A percentile compares a stretch with the other conserved stretches of the same genome.
Evolutionary conservation across 2,113 vertebrate species (phyloP).

Genomic region (Anser brachyrhynchus): DNA sequence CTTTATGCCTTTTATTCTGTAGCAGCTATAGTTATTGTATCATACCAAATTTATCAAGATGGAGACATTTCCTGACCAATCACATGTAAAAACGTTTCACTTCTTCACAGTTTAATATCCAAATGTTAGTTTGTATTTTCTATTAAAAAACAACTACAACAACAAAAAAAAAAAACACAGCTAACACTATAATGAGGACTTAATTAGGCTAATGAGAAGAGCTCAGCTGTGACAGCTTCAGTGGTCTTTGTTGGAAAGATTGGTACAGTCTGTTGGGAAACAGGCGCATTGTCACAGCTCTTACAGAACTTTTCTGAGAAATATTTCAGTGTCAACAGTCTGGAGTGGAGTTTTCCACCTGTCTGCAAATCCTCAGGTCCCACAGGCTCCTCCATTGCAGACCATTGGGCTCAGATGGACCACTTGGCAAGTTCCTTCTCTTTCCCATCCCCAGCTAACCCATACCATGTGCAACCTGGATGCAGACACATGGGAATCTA

Average conservation of each 20-base stretch:
- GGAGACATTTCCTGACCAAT: background rate
- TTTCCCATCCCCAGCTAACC: background rate
- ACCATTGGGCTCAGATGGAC: background rate
- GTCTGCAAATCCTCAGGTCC: background rate
- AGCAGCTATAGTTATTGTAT: background rate
- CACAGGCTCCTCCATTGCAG: background rate
- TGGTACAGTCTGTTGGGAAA: background rate
- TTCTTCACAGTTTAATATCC: background rate
- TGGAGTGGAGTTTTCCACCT: background rate
- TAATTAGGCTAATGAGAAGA: background rate
- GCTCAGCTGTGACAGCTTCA: background rate
- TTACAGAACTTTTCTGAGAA: background rate
- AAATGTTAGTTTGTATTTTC: background rate
- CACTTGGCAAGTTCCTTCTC: background rate
- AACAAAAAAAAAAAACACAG: background rate
- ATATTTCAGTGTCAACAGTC: background rate
- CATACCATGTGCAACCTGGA: accelerated
- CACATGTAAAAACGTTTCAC: background rate
- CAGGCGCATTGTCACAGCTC: background rate
- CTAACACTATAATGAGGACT: background rate
- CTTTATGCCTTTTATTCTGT: conserved; percentile 6
- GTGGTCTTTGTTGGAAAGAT: background rate
- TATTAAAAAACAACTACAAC: background rate
- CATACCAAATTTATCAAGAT: background rate
- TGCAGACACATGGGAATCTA: background rate